Base-by-base conservation (phyloP, 2,797 vertebrate genomes). In the Danionella dracula region DNA sequence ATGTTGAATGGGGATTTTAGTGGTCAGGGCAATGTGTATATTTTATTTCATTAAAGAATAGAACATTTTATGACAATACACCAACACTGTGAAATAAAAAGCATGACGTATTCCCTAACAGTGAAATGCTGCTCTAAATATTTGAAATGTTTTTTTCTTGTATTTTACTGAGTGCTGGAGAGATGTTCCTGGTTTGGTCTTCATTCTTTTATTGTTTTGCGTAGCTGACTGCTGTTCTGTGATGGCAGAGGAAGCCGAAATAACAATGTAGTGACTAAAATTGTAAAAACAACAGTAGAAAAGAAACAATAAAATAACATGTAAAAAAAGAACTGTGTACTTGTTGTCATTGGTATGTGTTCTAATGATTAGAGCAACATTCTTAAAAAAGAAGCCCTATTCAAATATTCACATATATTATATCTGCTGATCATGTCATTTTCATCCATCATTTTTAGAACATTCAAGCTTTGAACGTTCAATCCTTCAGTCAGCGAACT, bases 231-330 rank as follows among this genome's bases (percentile, higher is more conserved):
- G 88, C 88, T 85, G 88, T 87, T 27, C 6, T 3, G 3, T 88
- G 87, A 87, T 89, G 88, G 88, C 85, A 87, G 84, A 88, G 85
- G 85, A 86, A 88, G 82, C 81, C 87, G 84, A 90, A 82, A 87
- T 90, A 91, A 90, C 86, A 88, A 89, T 87, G 88, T 90, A 89
- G 89, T 90, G 87, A 90, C 85, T 91, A 90, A 91, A 90, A 91
- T 89, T 27, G 23, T 27, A 27, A 27, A 27, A 81, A 83, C 87
- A 76, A 82, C 81, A 86, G 84, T 90, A 90, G 88, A 86, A 80
- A 87, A 86, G 85, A 88, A 70, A 73, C 63, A 80, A 86, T 85
- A 85, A 88, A 85, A 74, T 75, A 71, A 80, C 83, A 81, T 44
- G 79, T 81, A 82, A 66, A 75, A 20, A 62, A 41, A 42, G 29